Conservation (phyloP, 2,888 invertebrate species). For the Dicyrtoma fusca region DNA sequence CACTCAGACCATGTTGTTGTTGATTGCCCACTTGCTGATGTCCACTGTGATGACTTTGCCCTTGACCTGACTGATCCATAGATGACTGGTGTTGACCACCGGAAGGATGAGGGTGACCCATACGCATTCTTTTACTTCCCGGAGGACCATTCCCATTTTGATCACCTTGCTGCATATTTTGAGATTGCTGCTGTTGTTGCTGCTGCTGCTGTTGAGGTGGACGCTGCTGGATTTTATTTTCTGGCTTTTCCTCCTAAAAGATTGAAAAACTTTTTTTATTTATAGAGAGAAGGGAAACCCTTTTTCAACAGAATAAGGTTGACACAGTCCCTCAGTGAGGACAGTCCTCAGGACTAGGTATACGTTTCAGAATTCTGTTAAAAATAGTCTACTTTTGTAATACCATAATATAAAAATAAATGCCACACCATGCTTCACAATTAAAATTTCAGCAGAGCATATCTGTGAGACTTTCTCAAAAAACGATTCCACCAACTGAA, state of each 20-base stretch:
- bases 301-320: too few relatives aligned
- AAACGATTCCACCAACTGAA: too few relatives aligned
- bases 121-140: conserved; percentile 29
- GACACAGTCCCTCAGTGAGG: too few relatives aligned
- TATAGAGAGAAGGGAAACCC: too few relatives aligned
- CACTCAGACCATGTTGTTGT: conserved; percentile 43
- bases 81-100: conserved; percentile 11
- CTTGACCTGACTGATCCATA: conserved; percentile 6
- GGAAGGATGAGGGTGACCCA: conserved; percentile 31
- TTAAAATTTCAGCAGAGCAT: too few relatives aligned
- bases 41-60: conserved; percentile 31
- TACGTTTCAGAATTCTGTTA: too few relatives aligned
- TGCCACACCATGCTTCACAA: too few relatives aligned
- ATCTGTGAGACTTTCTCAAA: too few relatives aligned
- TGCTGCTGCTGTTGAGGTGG: conserved; percentile 43
- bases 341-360: too few relatives aligned
- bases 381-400: too few relatives aligned
- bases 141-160: conserved; percentile 16
- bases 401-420: too few relatives aligned
- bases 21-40: conserved; percentile 43
- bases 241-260: conserved; percentile 52
- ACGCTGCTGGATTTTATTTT: conserved; percentile 47
- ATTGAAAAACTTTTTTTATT: too few relatives aligned
- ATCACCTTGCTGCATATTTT: conserved; percentile 31
- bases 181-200: conserved; percentile 35